Evolutionary conservation across 2,113 vertebrate genomes (phyloP).

Genomic region (Patagioenas fasciata): DNA sequence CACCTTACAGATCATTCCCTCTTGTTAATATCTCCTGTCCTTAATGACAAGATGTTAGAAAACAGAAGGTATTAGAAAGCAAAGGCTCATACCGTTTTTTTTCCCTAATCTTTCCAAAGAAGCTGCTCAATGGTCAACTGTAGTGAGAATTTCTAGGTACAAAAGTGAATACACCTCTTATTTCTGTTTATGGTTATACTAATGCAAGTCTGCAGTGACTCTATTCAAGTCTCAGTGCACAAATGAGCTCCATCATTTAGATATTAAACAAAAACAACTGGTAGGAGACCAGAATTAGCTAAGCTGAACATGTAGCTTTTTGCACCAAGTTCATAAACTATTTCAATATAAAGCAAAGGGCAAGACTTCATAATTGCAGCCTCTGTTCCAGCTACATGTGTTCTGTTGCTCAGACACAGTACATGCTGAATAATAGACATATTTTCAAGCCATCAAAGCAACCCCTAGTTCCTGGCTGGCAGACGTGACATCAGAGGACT

Average conservation of each 20-base stretch:
- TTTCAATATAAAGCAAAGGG: background rate
- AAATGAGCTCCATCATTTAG: background rate
- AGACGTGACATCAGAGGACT: background rate
- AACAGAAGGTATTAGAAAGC: background rate
- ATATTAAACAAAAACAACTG: background rate
- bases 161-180: background rate
- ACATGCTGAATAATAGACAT: background rate
- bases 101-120: background rate
- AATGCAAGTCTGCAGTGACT: background rate
- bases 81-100: background rate
- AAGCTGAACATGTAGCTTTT: background rate
- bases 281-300: background rate
- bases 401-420: background rate
- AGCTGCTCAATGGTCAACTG: background rate
- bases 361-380: background rate
- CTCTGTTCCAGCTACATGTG: background rate
- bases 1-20: background rate
- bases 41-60: background rate
- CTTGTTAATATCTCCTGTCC: background rate
- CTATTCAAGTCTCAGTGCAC: background rate
- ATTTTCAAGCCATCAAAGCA: background rate
- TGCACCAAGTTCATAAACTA: background rate
- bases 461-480: background rate
- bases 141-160: background rate
- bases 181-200: background rate